Evolutionary conservation across 2,888 invertebrate genomes (phyloP), one percentile per base, ranked within the genome.

Genomic region (Margaritifera margaritifera): DNA sequence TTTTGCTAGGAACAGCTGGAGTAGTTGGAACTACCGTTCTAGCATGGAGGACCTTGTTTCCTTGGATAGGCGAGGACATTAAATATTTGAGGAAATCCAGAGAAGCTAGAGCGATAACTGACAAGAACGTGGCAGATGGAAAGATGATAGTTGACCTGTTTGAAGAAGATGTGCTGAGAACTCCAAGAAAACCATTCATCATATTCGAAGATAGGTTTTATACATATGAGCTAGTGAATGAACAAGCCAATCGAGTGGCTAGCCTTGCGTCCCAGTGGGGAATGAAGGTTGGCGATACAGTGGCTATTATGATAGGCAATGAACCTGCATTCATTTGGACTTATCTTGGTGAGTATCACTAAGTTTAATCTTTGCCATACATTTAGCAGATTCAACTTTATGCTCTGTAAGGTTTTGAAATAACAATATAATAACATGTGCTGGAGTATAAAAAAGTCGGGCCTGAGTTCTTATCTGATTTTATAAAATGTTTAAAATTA

Each of bases 211-310:
- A 85, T 69, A 79, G 79, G 50, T 69, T 79, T 19, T 88, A 82
- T 68, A 82, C 82, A 4, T 88, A 83, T 62, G 80, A 81, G 58
- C 84, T 82, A 42, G 72, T 87, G 69, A 78, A 87, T 66, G 75
- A 81, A 24, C 84, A 87, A 68, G 85, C 85, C 0, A 86, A 86
- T 65, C 80, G 80, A 62, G 82, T 87, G n/a, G 88, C 87, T 5
- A 83, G 83, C 64, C 75, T 83, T 55, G 80, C 82, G 6, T 55
- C 69, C 42, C 64, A 67, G 18, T 79, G 82, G 72, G 82, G 82
- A 5, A 63, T 87, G 1, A 74, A 78, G 51, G 59, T 67, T 19
- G 84, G 83, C 0, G 85, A 87, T 51, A 80, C 79, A 52, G 85
- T 84, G 6, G 87, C 87, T 20, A 74, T 88, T 15, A 73, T 86